Conservation (phyloP, 2,797 vertebrate genomes). For the Scomberomorus guttatus region DNA sequence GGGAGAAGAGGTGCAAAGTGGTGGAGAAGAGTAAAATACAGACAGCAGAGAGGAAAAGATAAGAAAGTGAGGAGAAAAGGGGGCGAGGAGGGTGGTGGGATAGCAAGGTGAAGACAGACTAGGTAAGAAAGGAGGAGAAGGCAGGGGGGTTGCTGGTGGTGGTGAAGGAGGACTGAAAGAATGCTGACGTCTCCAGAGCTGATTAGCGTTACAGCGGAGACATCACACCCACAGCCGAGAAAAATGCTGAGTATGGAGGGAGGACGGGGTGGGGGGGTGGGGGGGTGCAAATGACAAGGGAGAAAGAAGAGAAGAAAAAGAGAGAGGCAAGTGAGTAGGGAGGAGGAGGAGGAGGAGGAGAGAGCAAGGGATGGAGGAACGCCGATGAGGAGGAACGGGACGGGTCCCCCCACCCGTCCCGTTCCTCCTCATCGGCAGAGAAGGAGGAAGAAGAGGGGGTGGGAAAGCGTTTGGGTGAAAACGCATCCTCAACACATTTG, state of each 20-base stretch:
- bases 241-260: conserved; percentile 84
- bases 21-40: conserved; percentile 50
- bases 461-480: conserved; percentile 80
- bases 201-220: conserved; percentile 84
- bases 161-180: conserved; percentile 69
- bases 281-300: conserved; percentile 79
- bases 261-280: conserved; percentile 53
- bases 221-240: conserved; percentile 83
- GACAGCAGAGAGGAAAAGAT: conserved; percentile 33
- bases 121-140: conserved; percentile 37
- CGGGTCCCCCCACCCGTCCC: too few species aligned
- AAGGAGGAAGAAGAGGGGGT: conserved; percentile 43
- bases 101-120: conserved; percentile 58
- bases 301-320: conserved; percentile 75
- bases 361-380: conserved; percentile 18
- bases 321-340: conserved; percentile 56
- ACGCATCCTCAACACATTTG: conserved; percentile 88
- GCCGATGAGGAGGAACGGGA: background rate
- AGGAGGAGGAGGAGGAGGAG: conserved; percentile 22
- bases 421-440: too few species aligned
- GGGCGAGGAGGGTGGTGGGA: conserved; percentile 28
- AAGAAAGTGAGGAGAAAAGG: conserved; percentile 34
- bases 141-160: background rate
- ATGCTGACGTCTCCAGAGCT: conserved; percentile 85
- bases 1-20: conserved; percentile 47